These are phyloP conservation scores for Frankliniella fusca DNA, from an alignment of 2,888 invertebrate species.

Conservation along the genomic window DNA sequence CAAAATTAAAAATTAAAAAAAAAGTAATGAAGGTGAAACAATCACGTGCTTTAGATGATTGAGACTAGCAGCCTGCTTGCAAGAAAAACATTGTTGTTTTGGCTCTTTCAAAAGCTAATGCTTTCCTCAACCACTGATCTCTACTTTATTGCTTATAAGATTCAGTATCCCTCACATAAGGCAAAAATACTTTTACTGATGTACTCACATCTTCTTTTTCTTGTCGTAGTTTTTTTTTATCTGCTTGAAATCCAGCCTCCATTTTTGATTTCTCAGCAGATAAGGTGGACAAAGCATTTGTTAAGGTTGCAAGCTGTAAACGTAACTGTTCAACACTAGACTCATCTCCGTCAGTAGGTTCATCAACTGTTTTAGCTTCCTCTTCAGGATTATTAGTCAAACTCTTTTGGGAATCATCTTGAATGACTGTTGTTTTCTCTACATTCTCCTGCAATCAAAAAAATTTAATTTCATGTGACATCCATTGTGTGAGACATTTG, in stretches of 20 bases:
- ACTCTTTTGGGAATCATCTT: slow-evolving; percentile 32
- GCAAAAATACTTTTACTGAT: too few species aligned
- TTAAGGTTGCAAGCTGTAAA: slow-evolving; percentile 58
- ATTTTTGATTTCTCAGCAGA: slow-evolving; percentile 78
- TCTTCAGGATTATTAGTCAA: background rate
- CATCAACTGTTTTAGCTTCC: slow-evolving; percentile 32
- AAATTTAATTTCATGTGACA: background rate
- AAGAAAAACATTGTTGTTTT: too few species aligned
- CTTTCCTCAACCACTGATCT: slow-evolving; percentile 2
- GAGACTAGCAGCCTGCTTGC: too few species aligned
- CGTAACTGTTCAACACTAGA: slow-evolving; percentile 44
- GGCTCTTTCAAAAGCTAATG: background rate
- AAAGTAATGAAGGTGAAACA: background rate
- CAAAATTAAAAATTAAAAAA: slow-evolving; percentile 41
- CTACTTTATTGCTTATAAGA: slow-evolving; percentile 11
- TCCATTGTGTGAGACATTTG: background rate
- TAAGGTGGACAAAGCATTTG: slow-evolving; percentile 69
- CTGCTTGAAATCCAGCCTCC: slow-evolving; percentile 76
- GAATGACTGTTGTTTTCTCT: slow-evolving; percentile 32
- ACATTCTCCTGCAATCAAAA: background rate
- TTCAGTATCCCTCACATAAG: too few species aligned
- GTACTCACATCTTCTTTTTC: slow-evolving; percentile 48
- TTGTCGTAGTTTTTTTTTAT: slow-evolving; percentile 59
- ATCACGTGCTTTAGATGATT: too few species aligned
- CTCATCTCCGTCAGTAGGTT: slow-evolving; percentile 41